Base-by-base conservation (phyloP, 2,113 vertebrate genomes). In the Phyllopteryx taeniolatus region DNA sequence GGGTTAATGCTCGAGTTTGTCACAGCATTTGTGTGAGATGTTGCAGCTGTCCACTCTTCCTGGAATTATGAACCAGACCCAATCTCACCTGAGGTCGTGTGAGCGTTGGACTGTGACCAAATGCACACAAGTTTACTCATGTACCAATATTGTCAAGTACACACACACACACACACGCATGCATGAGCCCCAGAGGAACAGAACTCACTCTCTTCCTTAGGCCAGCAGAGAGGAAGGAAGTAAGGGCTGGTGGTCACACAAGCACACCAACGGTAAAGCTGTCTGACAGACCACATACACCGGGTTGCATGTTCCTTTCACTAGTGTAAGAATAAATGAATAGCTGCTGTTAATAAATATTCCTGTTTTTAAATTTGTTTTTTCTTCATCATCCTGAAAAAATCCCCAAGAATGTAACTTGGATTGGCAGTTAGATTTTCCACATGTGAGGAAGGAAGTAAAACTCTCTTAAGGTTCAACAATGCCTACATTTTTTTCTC, bases 151-250 rank as follows among this genome's bases (percentile, higher is more conserved):
- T 63, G 72, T 68, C 72, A 49, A 44, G 27, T 27, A 27, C 27
- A 57, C 35, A 11, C 43, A 79, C 72, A 79, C 72, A 46, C 73
- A 35, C 67, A n/a, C 46, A 47, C 22, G 20, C 61, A 49, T 51
- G 49, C 63, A 70, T 31, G 49, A 65, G 71, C 74, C 79, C 75
- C 67, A 71, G 72, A 80, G 84, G 85, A 88, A 88, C 86, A 91
- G 87, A 85, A 90, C 89, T 88, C 84, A 87, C 76, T 80, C 77
- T 83, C 83, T 83, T 86, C 84, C 79, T 79, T 81, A 77, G 87
- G 86, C 88, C 82, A 85, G 79, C 72, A 86, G 83, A 80, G 84
- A 88, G 89, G 90, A 90, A 91, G 90, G 90, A 91, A 89, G 73
- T 86, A 86, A 82, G 84, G 79, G 75, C 89, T 88, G 86, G 78